Evolutionary conservation across 2,113 vertebrate genomes (phyloP), one percentile per base, ranked within the genome.

Genomic region (Macquaria ambigua): DNA sequence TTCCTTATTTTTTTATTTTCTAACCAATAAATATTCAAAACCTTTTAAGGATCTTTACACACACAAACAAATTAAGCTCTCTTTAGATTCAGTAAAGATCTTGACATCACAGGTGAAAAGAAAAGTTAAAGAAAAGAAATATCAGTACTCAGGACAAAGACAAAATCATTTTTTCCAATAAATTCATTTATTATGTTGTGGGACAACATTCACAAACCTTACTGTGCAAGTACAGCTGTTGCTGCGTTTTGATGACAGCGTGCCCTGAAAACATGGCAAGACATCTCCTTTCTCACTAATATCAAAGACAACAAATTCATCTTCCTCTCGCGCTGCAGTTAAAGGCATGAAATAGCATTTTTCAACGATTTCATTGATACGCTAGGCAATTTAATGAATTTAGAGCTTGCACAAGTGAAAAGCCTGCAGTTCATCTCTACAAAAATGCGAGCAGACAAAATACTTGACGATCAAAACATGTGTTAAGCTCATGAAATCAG

Each of bases 161-260:
- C 34, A 34, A 34, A 34, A 34, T 31, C 1, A 2, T 82, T 67
- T 73, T 80, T 83, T 81, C 52, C 48, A 70, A 89, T 91, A 81
- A 88, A 91, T 84, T 82, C 37, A 86, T 94, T 90, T 90, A 94
- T 93, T 92, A 86, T 90, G 79, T 86, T 87, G 84, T 87, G 74
- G 81, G 75, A 89, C 82, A 94, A 91, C 87, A 91, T 93, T 90
- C 87, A 88, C 87, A 92, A 91, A 94, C 79, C 62, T 86, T 83
- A 75, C 66, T 95, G 92, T 92, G 88, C 87, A 93, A 89, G 84
- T 88, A 81, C 59, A 87, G 56, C 66, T 81, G 74, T 74, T 71
- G 82, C 87, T 82, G 73, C 31, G 12, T 78, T 71, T 31, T 74
- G 70, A 82, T 39, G 74, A 86, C 87, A 86, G 69, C 85, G 66